A percentile compares a stretch with the other conserved stretches of the same genome.
Evolutionary conservation across 2,888 invertebrate genomes (phyloP).

Genomic region (Eilema caniola): DNA sequence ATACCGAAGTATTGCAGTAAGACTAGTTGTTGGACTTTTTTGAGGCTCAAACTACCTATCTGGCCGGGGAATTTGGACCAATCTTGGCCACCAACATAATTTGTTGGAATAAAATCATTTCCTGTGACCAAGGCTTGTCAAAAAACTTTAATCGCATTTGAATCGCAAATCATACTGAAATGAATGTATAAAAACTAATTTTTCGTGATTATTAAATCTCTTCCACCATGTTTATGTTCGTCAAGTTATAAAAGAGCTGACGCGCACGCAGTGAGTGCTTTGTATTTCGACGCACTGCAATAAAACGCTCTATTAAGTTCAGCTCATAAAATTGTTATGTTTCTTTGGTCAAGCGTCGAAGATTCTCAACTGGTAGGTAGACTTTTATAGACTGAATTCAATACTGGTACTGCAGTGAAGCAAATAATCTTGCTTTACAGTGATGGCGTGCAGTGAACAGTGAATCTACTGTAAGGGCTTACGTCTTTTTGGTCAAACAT

Average conservation of each 20-base stretch:
- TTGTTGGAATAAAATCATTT: no score
- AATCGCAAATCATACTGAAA: no score
- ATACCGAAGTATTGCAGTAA: no score
- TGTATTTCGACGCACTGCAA: conserved; percentile 6
- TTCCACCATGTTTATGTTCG: neutral
- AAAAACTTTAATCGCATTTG: no score
- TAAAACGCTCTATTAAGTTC: conserved; percentile 9
- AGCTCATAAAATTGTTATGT: conserved; percentile 5
- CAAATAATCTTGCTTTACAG: no score
- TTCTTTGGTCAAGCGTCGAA: neutral
- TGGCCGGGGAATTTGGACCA: no score
- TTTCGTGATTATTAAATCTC: conserved; percentile 3
- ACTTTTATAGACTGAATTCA: neutral
- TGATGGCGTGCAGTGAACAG: neutral
- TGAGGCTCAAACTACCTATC: no score
- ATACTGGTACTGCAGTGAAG: no score
- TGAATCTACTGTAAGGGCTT: neutral
- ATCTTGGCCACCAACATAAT: no score
- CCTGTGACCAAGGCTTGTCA: no score
- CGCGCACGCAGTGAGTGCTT: neutral
- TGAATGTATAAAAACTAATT: neutral
- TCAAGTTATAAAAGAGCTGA: conserved; percentile 5
- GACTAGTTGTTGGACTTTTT: no score
- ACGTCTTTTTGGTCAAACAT: no score
- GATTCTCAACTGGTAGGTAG: neutral